Conservation (phyloP, 2,888 invertebrate species). For the Diaphora mendica region DNA sequence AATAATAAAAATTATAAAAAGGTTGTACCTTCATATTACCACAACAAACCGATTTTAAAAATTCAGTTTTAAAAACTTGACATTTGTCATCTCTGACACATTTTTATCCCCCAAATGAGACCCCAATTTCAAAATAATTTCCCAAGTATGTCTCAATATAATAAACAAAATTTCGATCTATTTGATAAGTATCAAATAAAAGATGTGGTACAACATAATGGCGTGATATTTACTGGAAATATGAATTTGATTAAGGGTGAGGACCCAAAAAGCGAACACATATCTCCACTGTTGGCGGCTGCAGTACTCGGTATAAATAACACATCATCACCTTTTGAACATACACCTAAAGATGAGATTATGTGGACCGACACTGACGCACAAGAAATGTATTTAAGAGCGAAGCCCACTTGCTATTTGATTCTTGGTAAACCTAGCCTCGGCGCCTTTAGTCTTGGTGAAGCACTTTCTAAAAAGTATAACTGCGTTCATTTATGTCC, state of each 20-base stretch:
- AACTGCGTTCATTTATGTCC: constrained; percentile 87
- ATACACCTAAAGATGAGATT: constrained; percentile 55
- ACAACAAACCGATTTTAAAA: background rate
- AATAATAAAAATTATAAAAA: background rate
- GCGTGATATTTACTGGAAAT: constrained; percentile 58
- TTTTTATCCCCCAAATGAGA: background rate
- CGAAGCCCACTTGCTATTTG: constrained; percentile 85
- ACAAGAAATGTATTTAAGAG: constrained; percentile 78
- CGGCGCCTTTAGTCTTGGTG: constrained; percentile 83
- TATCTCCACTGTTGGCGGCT: constrained; percentile 64
- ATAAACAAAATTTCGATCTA: constrained; percentile 60
- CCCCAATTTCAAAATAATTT: background rate
- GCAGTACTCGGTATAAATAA: constrained; percentile 74
- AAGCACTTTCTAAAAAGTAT: constrained; percentile 84
- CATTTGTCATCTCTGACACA: background rate
- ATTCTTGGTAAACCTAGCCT: constrained; percentile 87
- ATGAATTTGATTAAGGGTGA: constrained; percentile 49
- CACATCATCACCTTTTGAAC: constrained; percentile 65
- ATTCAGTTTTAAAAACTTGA: background rate
- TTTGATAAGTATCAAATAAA: constrained; percentile 60
- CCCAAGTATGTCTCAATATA: constrained; percentile 24
- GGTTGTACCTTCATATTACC: background rate
- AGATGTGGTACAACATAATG: constrained; percentile 54
- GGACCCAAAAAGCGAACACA: constrained; percentile 27
- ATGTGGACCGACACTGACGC: constrained; percentile 84